Evolutionary conservation across 2,888 invertebrate species (phyloP), one percentile per base, ranked within the genome.

Genomic region (Gortyna flavago): DNA sequence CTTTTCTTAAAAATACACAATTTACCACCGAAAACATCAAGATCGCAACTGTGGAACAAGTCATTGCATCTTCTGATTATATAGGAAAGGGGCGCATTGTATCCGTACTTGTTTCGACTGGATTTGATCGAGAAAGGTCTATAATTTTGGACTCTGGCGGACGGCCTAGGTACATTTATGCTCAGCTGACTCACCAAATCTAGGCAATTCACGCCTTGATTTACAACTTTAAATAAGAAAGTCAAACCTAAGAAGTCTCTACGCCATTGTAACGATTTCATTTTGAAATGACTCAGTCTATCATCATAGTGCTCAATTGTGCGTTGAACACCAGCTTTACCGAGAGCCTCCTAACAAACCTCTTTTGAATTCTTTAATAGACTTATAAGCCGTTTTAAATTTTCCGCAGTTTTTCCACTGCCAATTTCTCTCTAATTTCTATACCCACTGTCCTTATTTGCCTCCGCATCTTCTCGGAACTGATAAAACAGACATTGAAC

Each of bases 401-500:
- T 38, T 38, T 38, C 38, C 38, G 8, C 38, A 38, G 38, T 38
- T 38, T 38, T 38, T 35, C 3, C 35, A 35, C 35, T 35, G 35
- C 4, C 35, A 35, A 5, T 35, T 35, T 35, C 35, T 4, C 5
- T 35, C 5, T 35, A 35, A 4, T 35, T 4, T 35, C n/a, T 11
- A 29, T n/a, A 48, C 11, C n/a, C 6, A 16, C 29, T 65, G 59
- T 54, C 38, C 51, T 51, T 75, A 41, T 35, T 65, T 59, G 59
- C 41, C 1, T 16, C 8, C n/a, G 1, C 57, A 25, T 54, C 66
- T 68, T 59, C 59, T 25, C 2, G 0, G 13, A 66, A 57, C 65
- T 69, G 65, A 66, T 66, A 61, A 61, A 25, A n/a, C 8, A 66
- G 32, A 38, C 54, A 70, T 70, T 75, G 69, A 75, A 80, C 61